Percentiles rank a stretch among this genome's conserved stretches.
Evolutionary conservation across 2,888 invertebrate species (phyloP).

Genomic region (Metellina segmentata): DNA sequence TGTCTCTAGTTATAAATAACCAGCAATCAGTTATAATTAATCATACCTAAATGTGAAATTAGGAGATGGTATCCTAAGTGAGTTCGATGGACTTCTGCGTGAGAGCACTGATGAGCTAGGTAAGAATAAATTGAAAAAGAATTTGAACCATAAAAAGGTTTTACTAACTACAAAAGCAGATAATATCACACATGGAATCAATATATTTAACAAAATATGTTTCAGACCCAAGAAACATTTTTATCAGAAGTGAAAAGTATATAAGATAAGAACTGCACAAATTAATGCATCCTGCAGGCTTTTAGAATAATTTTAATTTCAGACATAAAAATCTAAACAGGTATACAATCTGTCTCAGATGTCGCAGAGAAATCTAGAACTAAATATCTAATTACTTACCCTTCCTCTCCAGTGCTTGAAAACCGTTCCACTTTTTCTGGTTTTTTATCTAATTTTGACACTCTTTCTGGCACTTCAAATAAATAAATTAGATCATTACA

Average conservation of each 20-base stretch:
- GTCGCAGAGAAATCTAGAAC: no score
- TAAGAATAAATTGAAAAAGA: conserved; percentile 23
- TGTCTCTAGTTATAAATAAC: background rate
- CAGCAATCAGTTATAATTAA: conserved; percentile 25
- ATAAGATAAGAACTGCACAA: no score
- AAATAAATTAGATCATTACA: conserved; percentile 25
- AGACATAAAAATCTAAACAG: no score
- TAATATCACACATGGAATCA: background rate
- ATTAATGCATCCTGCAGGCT: no score
- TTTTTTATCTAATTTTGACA: conserved; percentile 59
- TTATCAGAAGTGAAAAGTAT: no score
- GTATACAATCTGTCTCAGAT: no score
- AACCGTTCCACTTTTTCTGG: conserved; percentile 73
- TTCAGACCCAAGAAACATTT: no score
- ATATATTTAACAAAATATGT: background rate
- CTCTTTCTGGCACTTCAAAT: conserved; percentile 77
- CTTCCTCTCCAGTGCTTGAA: conserved; percentile 76
- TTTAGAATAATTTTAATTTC: no score
- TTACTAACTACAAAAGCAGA: background rate
- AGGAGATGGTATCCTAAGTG: conserved; percentile 68
- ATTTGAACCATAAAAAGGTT: background rate
- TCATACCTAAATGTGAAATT: conserved; percentile 71
- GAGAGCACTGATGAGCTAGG: conserved; percentile 54
- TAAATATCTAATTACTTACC: conserved; percentile 45
- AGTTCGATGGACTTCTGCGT: conserved; percentile 74